Conservation (phyloP, 2,888 invertebrate genomes). For the Mythimna lalbum region DNA sequence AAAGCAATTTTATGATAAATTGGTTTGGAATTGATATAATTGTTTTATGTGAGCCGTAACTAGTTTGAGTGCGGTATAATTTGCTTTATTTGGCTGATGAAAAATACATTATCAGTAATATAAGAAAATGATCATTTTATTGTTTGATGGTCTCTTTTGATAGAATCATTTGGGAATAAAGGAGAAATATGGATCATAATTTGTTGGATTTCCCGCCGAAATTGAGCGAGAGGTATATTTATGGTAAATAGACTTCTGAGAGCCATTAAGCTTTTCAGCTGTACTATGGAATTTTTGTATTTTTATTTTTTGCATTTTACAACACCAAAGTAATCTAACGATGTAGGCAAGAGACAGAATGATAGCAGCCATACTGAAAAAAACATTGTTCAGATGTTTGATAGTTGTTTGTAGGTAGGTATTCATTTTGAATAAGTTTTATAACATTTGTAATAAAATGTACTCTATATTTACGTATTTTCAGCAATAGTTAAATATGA, state of each 20-base stretch:
- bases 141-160: constrained; percentile 11
- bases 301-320: background rate
- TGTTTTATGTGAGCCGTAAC: constrained; percentile 74
- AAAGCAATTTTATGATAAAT: constrained; percentile 81
- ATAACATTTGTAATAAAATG: no score
- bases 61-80: constrained; percentile 63
- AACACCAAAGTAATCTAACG: background rate
- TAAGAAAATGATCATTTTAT: constrained; percentile 43
- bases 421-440: no score
- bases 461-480: no score
- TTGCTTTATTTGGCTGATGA: constrained; percentile 60
- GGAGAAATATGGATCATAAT: background rate
- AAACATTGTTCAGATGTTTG: background rate
- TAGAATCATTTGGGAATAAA: constrained; percentile 8
- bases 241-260: background rate
- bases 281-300: background rate
- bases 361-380: background rate
- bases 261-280: background rate
- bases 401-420: no score
- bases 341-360: background rate
- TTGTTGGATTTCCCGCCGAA: constrained; percentile 5
- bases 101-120: constrained; percentile 49
- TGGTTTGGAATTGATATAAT: constrained; percentile 75
- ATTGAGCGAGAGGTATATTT: background rate
- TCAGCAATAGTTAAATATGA: no score